Conservation (phyloP, 2,113 vertebrate species). For the Mormyrus lacerda region DNA sequence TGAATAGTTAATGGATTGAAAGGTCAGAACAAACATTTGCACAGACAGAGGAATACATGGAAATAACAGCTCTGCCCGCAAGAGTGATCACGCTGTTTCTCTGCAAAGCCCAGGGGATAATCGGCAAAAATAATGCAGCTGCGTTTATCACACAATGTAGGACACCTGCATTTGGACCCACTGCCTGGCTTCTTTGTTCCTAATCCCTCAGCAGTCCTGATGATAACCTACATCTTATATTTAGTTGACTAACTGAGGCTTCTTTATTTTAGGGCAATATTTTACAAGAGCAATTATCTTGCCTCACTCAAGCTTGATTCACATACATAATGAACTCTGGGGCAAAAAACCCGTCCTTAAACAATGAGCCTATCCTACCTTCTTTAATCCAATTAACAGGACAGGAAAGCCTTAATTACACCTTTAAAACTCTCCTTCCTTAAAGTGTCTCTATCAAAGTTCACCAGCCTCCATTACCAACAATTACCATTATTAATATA, state of each 20-base stretch:
- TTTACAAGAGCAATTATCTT: neutral
- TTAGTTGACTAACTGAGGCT: neutral
- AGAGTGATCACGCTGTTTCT: conserved; percentile 1
- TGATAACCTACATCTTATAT: neutral
- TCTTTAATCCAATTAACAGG: conserved; percentile 13
- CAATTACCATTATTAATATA: conserved; percentile 28
- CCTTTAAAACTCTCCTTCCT: conserved; percentile 32
- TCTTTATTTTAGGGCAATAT: neutral
- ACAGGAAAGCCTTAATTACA: conserved; percentile 27
- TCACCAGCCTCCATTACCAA: conserved; percentile 40
- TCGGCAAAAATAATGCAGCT: neutral
- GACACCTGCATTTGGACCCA: neutral
- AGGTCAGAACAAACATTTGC: neutral
- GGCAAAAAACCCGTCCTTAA: neutral
- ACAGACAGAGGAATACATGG: neutral
- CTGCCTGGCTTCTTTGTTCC: neutral
- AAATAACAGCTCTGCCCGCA: neutral
- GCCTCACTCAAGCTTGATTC: neutral
- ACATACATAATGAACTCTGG: neutral
- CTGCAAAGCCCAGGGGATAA: conserved; percentile 6
- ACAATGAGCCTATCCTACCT: neutral
- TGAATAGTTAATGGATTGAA: neutral
- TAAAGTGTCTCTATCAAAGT: conserved; percentile 23
- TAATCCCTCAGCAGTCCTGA: neutral
- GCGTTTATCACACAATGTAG: neutral